Base-by-base conservation (phyloP, 2,888 invertebrate species). In the Myopa testacea region DNA sequence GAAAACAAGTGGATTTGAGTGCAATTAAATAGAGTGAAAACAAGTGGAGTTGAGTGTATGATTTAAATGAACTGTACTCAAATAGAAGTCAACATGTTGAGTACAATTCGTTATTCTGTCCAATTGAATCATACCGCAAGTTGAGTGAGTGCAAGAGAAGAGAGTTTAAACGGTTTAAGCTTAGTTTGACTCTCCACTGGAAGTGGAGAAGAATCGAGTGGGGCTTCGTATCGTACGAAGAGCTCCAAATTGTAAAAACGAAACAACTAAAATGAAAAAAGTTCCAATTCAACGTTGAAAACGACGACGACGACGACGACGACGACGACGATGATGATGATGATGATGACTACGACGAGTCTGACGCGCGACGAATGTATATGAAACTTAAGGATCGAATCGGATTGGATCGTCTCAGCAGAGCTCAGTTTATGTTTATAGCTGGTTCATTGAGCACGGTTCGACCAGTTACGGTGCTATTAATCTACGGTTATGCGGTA, bases 391-490 rank as follows among this genome's bases (percentile, higher is more conserved):
- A 67, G 58, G 75, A 68, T 68, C 75, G 63, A 6, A 12, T 63
- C 63, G 58, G 67, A 40, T 75, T 62, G 50, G 8, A 19, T 63
- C 63, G 75, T 40, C 75, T 75, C 26, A 50, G 68, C 68, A 37
- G 37, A 68, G 75, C 75, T 75, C 75, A 75, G 75, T 75, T 75
- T 67, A 75, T 75, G 67, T 75, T 75, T 75, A 58, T 75, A 55
- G 58, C 68, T 75, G 75, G 58, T 75, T 75, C 67, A 75, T 75
- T 68, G 75, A 75, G 68, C 75, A 75, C 75, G 75, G 55, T 75
- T 75, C 19, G 50, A 58, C 16, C 70, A 62, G 38, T 16, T 52
- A 50, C 37, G 50, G 45, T 26, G 45, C 60, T 60, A 34, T 26
- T 50, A 71, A 38, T 37, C 38, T 58, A 58, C 58, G 71, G 38